Evolutionary conservation across 2,797 vertebrate species (phyloP), one percentile per base, ranked within the genome.

Genomic region (Hybognathus amarus): DNA sequence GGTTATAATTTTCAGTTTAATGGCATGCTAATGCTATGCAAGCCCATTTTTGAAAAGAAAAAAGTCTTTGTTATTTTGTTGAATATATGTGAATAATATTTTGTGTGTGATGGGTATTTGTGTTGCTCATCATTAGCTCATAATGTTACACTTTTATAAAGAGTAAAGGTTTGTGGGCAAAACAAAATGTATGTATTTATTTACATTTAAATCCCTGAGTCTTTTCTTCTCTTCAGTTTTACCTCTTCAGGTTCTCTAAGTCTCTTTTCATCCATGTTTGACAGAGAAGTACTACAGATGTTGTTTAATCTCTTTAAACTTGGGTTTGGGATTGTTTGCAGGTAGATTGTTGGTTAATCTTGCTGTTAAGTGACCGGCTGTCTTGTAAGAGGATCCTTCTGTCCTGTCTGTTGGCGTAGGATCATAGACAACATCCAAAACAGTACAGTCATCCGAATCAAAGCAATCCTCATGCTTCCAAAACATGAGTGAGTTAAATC

Each of bases 281-380:
- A 73, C 22, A 63, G 56, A 78, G 38, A 33, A 8, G 38, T 71
- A 22, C 27, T 61, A n/a, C 18, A 71, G 42, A 64, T 64, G 70
- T 52, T 20, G 30, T 82, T 66, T 52, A 74, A 64, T 74, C 69
- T 71, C 30, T 63, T 73, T 66, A 52, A 82, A 75, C 47, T 75
- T 54, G 45, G 33, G 10, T 82, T 76, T 75, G n/a, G 61, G 47
- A 45, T 42, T 68, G 80, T 76, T 82, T 82, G 71, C 47, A 68
- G 12, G n/a, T 76, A 38, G 36, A 76, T 76, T 56, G 33, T 40
- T 75, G 12, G 71, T 67, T 76, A 30, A 82, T 82, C 71, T 54
- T 11, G 12, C 18, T 76, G 61, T 76, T 82, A 50, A 64, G 59
- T 82, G 70, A 66, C 27, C 18, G 13, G 30, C 56, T 61, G 67